Evolutionary conservation across 2,797 vertebrate genomes (phyloP), one percentile per base, ranked within the genome.

Genomic region (Diplodus puntazzo): DNA sequence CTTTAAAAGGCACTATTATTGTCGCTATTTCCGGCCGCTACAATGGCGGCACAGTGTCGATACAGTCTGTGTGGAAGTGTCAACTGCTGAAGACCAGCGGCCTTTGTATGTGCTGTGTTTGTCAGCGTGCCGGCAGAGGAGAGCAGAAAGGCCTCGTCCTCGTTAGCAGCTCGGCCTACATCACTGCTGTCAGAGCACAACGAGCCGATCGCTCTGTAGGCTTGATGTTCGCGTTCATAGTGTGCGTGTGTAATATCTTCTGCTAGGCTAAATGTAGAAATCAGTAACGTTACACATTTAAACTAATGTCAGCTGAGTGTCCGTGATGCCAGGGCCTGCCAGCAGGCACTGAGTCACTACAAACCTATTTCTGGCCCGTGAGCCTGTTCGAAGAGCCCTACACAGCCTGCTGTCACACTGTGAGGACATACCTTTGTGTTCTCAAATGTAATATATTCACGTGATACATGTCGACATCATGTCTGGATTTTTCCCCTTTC

Each of bases 131-230:
- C 52, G 14, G 59, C 23, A 23, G 4, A 7, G 49, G n/a, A 64
- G 48, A 30, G n/a, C 13, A 68, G 46, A 52, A 10, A 87, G 82
- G 81, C 87, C 81, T 77, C 34, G 71, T 67, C 50, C 75, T 20
- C 8, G 27, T 55, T 8, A 52, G 23, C 18, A 46, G 48, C 14
- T 55, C 42, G 81, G 77, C 79, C 84, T 83, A 11, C 74, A 21
- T 69, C 34, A 54, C 57, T 18, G 18, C 60, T 62, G 49, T 23
- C 55, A 39, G 21, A 54, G 20, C 27, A 30, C n/a, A 17, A 11
- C 11, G 3, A 46, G 55, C 61, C 8, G 13, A 3, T 16, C 0
- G 20, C 16, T 21, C 5, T n/a, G 18, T 30, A 14, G 23, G 3
- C 54, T 25, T 5, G 4, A 14, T 65, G 18, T 54, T 60, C 18